A percentile compares a stretch with the other conserved stretches of the same genome.
Evolutionary conservation across 2,888 invertebrate species (phyloP).

Genomic region (Thymelicus acteon): DNA sequence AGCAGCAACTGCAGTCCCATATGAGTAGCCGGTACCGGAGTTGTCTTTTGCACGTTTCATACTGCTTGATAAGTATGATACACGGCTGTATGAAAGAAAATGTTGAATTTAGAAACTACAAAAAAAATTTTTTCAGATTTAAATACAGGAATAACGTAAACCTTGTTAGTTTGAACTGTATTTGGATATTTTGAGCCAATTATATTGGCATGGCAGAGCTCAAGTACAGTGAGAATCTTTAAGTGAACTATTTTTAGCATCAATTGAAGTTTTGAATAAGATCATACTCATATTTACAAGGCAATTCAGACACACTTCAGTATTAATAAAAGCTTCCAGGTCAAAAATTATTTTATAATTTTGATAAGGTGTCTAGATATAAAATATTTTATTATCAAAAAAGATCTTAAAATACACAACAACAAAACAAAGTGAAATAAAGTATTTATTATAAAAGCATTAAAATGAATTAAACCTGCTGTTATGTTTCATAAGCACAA

Average conservation of each 20-base stretch:
- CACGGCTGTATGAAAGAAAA: conserved; percentile 57
- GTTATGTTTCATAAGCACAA: neutral
- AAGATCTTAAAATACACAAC: too few species aligned
- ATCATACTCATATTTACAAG: neutral
- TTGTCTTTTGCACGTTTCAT: conserved; percentile 77
- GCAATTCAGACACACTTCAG: neutral
- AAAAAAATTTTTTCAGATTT: too few species aligned
- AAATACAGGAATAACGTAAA: too few species aligned
- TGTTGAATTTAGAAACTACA: neutral
- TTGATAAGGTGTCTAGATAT: too few species aligned
- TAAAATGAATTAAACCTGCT: too few species aligned
- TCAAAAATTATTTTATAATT: neutral
- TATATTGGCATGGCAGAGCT: neutral
- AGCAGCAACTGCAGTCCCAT: conserved; percentile 69
- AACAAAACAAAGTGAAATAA: too few species aligned
- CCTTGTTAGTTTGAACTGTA: neutral
- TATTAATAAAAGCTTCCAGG: neutral
- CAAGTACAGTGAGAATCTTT: neutral
- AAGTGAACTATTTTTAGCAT: neutral
- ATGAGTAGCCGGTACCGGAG: conserved; percentile 73
- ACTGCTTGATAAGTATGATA: conserved; percentile 60
- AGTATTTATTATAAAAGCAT: too few species aligned
- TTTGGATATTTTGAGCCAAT: neutral
- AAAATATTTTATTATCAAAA: too few species aligned
- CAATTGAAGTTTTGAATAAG: neutral